Evolutionary conservation across 2,113 vertebrate genomes (phyloP), one percentile per base, ranked within the genome.

Genomic region (Tachysurus vachellii): DNA sequence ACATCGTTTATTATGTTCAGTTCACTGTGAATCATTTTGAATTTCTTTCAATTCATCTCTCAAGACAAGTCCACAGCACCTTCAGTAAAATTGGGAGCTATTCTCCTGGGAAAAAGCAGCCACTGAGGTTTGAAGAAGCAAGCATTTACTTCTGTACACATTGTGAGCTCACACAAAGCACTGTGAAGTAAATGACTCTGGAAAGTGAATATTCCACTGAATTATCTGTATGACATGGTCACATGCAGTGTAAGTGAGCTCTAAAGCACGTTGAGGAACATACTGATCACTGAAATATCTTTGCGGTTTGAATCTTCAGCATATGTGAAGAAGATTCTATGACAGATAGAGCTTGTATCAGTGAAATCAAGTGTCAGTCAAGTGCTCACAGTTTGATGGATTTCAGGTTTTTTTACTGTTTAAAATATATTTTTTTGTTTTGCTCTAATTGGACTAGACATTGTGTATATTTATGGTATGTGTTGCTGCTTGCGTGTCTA

Each of bases 401-500:
- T 70, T 81, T 86, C 28, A 26, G 57, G 56, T 56, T 42, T 44
- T 3, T 14, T 1, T 54, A 26, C 3, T 62, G 11, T 87, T 66
- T 66, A 42, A 5, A 76, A 19, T 19, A 11, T 3, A 21, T 66
- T 66, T 28, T 61, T 59, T 9, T 61, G 21, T 21, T 26, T 66
- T 57, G 12, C 11, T n/a, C 50, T 21, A 64, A 59, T 12, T 73
- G 12, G 2, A 28, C 2, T 31, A 4, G 54, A 7, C n/a, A 56
- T 31, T 26, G 0, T 89, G 64, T 88, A 82, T 94, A 93, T 91
- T 96, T 94, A 96, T 85, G 91, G 9, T 42, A 88, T 93, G 88
- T 93, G 92, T 89, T 95, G 93, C 93, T 95, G 95, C 93, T 93
- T 96, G 95, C 94, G 94, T 97, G 93, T 96, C 91, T 97, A 95